Conservation (phyloP, 2,888 invertebrate genomes). For the Dyspetes luteomarginatus region DNA sequence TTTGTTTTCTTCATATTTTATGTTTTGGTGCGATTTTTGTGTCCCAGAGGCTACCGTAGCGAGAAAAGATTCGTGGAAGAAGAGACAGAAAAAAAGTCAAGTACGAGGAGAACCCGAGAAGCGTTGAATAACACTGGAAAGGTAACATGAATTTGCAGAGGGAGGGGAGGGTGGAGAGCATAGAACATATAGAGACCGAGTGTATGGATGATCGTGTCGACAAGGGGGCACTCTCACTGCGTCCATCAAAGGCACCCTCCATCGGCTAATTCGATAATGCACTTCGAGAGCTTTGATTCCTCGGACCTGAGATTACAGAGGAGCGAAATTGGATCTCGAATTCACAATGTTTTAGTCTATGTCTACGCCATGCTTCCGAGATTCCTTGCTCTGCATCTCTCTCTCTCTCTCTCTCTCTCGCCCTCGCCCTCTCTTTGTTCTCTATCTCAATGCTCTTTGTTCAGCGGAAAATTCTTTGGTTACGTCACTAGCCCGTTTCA, state of each 20-base stretch:
- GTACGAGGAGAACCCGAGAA: conserved; percentile 32
- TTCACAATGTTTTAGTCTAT: conserved; percentile 62
- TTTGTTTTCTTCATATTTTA: neutral
- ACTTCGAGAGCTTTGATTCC: conserved; percentile 75
- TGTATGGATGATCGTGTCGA: conserved; percentile 65
- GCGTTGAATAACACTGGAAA: conserved; percentile 52
- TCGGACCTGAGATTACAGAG: conserved; percentile 74
- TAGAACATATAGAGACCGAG: conserved; percentile 68
- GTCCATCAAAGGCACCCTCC: conserved; percentile 62
- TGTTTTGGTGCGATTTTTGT: neutral
- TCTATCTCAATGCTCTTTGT: neutral
- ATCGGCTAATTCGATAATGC: conserved; percentile 62
- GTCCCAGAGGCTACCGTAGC: too few relatives aligned
- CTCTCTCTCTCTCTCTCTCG: conserved; percentile 13
- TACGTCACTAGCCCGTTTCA: conserved; percentile 27
- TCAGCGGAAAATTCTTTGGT: conserved; percentile 49
- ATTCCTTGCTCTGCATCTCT: conserved; percentile 31
- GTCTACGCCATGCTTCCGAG: conserved; percentile 36
- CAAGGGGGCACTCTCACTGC: conserved; percentile 64
- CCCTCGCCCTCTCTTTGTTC: neutral
- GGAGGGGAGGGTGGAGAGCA: conserved; percentile 34
- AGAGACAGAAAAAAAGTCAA: neutral
- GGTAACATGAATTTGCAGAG: conserved; percentile 37
- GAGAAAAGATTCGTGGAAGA: neutral
- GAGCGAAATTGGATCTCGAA: conserved; percentile 75